Conservation (phyloP, 92 coral and sea anemone species). For the Plumapathes pennacea region DNA sequence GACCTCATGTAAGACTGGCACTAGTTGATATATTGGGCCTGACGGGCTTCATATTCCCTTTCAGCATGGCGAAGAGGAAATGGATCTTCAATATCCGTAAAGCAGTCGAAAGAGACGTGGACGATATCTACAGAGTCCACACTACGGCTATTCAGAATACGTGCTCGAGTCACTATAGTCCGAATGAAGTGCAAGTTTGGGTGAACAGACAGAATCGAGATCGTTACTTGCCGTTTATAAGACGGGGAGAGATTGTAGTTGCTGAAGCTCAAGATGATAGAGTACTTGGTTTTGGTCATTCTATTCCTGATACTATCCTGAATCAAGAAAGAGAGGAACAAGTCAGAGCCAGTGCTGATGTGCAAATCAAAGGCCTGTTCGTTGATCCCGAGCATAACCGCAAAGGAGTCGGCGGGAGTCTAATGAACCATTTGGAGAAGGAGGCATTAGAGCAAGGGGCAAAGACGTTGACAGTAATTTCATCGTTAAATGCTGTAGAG, state of each 20-base stretch:
- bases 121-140: conserved; percentile 16
- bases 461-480: conserved; percentile 6
- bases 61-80: conserved; percentile 8
- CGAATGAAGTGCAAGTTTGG: conserved; percentile 4
- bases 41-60: too few relatives aligned
- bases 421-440: conserved; percentile 12
- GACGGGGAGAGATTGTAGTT: conserved; percentile 9
- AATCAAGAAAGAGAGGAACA: not conserved
- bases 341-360: conserved; percentile 5
- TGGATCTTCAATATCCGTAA: conserved; percentile 1
- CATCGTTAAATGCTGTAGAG: conserved; percentile 17
- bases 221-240: conserved; percentile 11
- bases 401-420: conserved; percentile 7
- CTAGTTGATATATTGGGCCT: too few relatives aligned
- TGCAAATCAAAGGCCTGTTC: conserved; percentile 19
- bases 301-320: conserved; percentile 8
- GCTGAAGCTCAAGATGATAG: conserved; percentile 4
- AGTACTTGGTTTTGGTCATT: conserved; percentile 21
- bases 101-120: conserved; percentile 11
- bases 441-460: conserved; percentile 13
- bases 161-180: conserved; percentile 20
- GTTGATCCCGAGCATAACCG: conserved; percentile 19
- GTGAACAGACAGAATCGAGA: conserved; percentile 4
- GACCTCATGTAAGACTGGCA: not conserved
- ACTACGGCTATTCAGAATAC: conserved; percentile 5